phyloP scores from a whole-genome alignment of 2,113 vertebrate genomes.

The Myocastor coypus region DNA sequence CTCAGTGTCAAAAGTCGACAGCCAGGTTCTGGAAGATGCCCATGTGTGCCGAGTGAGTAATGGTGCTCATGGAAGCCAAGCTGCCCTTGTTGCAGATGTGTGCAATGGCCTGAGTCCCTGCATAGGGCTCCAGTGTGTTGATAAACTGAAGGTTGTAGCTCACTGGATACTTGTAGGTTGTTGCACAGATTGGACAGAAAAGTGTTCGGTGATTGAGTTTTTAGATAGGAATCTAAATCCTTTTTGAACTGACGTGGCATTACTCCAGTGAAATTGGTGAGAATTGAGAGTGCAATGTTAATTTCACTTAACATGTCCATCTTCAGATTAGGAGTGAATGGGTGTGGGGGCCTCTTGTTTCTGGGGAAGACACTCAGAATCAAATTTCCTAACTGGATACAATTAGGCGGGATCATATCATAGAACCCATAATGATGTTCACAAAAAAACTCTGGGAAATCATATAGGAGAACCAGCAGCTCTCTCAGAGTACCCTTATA shows the following conservation, averaged over 20 bases:
- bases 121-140: slow-evolving; percentile 98
- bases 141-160: slow-evolving; percentile 99
- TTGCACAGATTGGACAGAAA: slow-evolving; percentile 98
- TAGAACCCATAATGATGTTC: slow-evolving; percentile 99
- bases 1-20: slow-evolving; percentile 98
- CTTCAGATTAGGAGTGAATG: slow-evolving; percentile 99
- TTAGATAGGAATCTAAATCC: slow-evolving; percentile 99
- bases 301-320: slow-evolving; percentile 99
- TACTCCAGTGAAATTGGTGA: slow-evolving; percentile 99
- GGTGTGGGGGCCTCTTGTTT: slow-evolving; percentile 99
- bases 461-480: slow-evolving; percentile 97
- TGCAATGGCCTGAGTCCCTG: slow-evolving; percentile 98
- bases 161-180: slow-evolving; percentile 98
- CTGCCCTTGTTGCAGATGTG: slow-evolving; percentile 99
- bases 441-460: slow-evolving; percentile 99
- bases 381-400: slow-evolving; percentile 99
- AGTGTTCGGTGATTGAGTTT: slow-evolving; percentile 98
- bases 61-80: slow-evolving; percentile 99
- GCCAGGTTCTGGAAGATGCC: slow-evolving; percentile 99
- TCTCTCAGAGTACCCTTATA: slow-evolving; percentile 99
- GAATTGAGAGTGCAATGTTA: slow-evolving; percentile 98
- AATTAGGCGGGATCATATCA: slow-evolving; percentile 99
- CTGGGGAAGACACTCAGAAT: slow-evolving; percentile 99
- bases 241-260: slow-evolving; percentile 99
- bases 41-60: slow-evolving; percentile 99